Evolutionary conservation across 2,797 vertebrate genomes (phyloP), one percentile per base, ranked within the genome.

Genomic region (Astyanax mexicanus): DNA sequence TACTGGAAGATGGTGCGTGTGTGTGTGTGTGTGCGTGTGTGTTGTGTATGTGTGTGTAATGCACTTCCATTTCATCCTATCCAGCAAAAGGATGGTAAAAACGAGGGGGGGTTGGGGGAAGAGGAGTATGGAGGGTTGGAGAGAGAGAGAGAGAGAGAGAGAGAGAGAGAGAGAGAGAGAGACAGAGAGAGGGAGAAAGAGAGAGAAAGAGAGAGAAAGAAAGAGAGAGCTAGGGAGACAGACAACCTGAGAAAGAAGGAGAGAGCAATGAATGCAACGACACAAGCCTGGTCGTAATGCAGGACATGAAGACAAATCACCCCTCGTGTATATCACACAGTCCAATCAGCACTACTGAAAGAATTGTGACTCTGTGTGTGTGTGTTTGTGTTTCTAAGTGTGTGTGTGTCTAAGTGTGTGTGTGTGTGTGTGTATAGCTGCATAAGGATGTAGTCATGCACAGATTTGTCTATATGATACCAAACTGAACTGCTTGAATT

Each of bases 21-120:
- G 15, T 35, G 57, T 60, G 57, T 60, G 57, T 60, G 57, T 60
- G 54, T 57, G 54, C 57, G 54, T 57, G 23, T 57, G 54, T 57
- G 54, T 27, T 57, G 54, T 27, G 25, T 57, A 54, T 27, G 54
- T 27, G 15, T 60, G 55, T 35, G 55, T 29, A 62, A 38, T 62
- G 35, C 37, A 38, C 37, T 40, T 40, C 60, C 10, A 27, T 54
- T 23, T 29, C 15, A 35, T 58, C 55, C 55, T 55, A 58, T 58
- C 29, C 55, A 61, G 35, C 10, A 19, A 21, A 61, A 9, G 37
- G 37, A 25, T 62, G 10, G 10, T 3, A 37, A 11, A 62, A 62
- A 58, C 7, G 15, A 58, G 10, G 37, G 35, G 2, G 58, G n/a
- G 42, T 13, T 25, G 13, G 54, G 27, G 35, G 35, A 40, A 17